Conservation (phyloP, 2,797 vertebrate species). For the Semotilus atromaculatus region DNA sequence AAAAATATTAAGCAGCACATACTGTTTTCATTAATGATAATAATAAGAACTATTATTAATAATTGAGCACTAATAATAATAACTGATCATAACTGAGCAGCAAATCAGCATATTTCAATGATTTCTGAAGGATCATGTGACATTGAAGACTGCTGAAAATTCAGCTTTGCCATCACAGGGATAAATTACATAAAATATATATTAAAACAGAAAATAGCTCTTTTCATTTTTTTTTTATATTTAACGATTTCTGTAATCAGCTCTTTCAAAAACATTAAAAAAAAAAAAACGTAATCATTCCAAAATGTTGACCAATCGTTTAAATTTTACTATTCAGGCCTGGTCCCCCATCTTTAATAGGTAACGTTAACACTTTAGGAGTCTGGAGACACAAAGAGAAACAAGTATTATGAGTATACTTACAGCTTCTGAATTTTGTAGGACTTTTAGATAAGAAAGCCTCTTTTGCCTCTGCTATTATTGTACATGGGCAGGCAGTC, state of each 20-base stretch:
- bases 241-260: background rate
- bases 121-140: background rate
- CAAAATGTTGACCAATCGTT: background rate
- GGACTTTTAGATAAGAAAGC: constrained; percentile 73
- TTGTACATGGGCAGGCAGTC: constrained; percentile 83
- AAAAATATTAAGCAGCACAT: background rate
- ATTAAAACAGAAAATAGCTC: background rate
- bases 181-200: background rate
- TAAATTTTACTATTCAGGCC: background rate
- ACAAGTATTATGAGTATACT: background rate
- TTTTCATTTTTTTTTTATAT: background rate
- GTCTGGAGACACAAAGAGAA: background rate
- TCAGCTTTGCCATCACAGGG: background rate
- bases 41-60: background rate
- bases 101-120: background rate
- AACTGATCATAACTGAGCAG: background rate
- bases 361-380: background rate
- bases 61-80: background rate
- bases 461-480: constrained; percentile 80
- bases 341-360: background rate
- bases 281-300: background rate
- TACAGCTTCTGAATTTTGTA: constrained; percentile 70
- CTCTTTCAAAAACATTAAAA: background rate
- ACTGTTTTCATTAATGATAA: background rate
- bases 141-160: background rate